Percentiles rank a stretch among this genome's conserved stretches.
phyloP scores from a whole-genome alignment of 2,113 vertebrate genomes.

The Nycticryphes semicollaris region DNA sequence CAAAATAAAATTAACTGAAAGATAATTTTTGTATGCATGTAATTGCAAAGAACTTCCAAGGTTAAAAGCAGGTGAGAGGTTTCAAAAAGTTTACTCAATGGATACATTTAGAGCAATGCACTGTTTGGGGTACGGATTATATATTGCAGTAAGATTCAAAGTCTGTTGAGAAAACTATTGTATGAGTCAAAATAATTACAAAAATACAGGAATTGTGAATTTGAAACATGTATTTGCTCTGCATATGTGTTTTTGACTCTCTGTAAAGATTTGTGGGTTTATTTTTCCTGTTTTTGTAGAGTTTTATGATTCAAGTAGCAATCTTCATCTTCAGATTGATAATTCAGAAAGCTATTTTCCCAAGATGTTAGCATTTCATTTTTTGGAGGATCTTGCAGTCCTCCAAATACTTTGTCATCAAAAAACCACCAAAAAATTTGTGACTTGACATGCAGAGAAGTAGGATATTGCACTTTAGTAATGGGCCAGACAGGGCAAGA shows the following conservation, averaged over 20 bases:
- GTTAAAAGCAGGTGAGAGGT: neutral
- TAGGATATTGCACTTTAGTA: neutral
- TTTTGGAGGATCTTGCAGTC: neutral
- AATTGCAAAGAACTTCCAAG: neutral
- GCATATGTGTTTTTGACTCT: neutral
- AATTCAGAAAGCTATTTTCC: neutral
- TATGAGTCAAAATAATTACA: neutral
- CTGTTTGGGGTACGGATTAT: neutral
- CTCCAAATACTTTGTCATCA: neutral
- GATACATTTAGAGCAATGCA: neutral
- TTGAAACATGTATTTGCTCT: neutral
- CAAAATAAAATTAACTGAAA: too few relatives aligned
- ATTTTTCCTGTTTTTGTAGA: neutral
- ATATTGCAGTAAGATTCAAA: neutral
- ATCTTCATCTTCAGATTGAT: neutral
- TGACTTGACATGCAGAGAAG: neutral
- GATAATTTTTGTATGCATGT: neutral
- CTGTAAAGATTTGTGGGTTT: neutral
- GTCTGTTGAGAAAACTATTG: neutral
- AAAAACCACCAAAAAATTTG: neutral
- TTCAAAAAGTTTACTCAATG: neutral
- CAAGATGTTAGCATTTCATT: neutral
- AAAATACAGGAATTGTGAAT: neutral
- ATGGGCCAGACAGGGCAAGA: neutral
- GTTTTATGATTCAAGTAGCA: neutral